phyloP scores from a whole-genome alignment of 2,888 invertebrate species.

The Aricia artaxerxes region DNA sequence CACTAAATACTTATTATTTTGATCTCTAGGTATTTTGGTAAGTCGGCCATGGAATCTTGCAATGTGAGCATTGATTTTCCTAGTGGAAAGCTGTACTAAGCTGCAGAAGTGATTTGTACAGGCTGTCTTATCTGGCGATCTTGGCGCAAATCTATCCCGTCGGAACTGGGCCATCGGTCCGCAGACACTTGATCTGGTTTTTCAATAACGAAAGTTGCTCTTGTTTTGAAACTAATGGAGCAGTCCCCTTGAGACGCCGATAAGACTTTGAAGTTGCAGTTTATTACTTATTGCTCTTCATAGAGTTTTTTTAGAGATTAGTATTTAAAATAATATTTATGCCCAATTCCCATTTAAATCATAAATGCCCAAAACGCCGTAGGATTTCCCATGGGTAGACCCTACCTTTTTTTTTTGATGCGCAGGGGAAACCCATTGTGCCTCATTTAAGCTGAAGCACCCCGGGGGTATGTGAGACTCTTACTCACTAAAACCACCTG shows the following conservation, averaged over 20 bases:
- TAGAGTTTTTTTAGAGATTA: not conserved
- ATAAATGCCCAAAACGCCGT: no score
- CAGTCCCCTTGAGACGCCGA: conserved; percentile 14
- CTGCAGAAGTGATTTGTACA: not conserved
- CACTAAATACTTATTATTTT: no score
- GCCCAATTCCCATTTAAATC: no score
- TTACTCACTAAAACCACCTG: no score
- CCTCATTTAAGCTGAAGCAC: no score
- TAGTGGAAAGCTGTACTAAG: not conserved
- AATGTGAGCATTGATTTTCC: not conserved
- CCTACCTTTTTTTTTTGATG: no score
- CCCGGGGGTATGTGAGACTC: no score
- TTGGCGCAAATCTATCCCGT: not conserved
- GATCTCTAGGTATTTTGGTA: no score
- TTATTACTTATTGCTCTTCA: not conserved
- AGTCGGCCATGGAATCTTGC: not conserved
- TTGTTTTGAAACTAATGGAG: conserved; percentile 16
- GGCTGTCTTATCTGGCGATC: conserved; percentile 7
- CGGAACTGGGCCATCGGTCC: conserved; percentile 20
- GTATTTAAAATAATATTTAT: not conserved
- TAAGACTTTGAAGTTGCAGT: not conserved
- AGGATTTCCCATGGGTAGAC: no score
- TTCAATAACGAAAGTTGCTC: conserved; percentile 18
- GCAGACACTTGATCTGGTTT: conserved; percentile 25
- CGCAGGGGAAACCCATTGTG: no score